Conservation (phyloP, 1,140 invertebrate genomes). For the Phortica variegata region DNA sequence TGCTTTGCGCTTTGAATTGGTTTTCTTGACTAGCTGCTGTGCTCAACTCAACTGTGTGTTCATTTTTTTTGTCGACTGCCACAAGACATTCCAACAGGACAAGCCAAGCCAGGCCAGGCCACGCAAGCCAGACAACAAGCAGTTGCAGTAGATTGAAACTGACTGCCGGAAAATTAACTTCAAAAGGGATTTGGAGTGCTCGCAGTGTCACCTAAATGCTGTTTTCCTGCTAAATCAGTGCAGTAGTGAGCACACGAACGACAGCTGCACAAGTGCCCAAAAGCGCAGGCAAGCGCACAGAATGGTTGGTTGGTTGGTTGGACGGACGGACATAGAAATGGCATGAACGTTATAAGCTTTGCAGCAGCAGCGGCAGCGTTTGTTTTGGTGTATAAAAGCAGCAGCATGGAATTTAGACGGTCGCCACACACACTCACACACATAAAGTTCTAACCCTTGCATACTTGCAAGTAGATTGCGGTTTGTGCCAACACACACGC, state of each 20-base stretch:
- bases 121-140: constrained; percentile 8
- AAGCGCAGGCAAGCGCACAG: constrained; percentile 8
- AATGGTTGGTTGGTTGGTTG: neutral
- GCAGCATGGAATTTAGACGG: no score
- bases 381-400: constrained; percentile 4
- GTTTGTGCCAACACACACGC: no score
- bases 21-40: neutral
- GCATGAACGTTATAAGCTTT: neutral
- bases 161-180: constrained; percentile 43
- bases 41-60: no score
- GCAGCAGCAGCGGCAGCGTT: neutral
- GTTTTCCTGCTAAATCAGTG: constrained; percentile 31
- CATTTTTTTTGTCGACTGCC: neutral
- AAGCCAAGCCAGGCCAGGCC: no score
- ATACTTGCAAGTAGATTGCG: constrained; percentile 25
- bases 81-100: no score
- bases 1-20: no score
- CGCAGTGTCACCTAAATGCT: constrained; percentile 23
- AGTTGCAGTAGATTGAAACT: constrained; percentile 33
- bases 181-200: constrained; percentile 27
- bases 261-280: constrained; percentile 32
- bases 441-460: no score
- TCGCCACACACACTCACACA: no score
- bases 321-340: neutral
- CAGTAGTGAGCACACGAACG: no score